phyloP scores from a whole-genome alignment of 2,888 invertebrate genomes.

The Cremastinae sp. region DNA sequence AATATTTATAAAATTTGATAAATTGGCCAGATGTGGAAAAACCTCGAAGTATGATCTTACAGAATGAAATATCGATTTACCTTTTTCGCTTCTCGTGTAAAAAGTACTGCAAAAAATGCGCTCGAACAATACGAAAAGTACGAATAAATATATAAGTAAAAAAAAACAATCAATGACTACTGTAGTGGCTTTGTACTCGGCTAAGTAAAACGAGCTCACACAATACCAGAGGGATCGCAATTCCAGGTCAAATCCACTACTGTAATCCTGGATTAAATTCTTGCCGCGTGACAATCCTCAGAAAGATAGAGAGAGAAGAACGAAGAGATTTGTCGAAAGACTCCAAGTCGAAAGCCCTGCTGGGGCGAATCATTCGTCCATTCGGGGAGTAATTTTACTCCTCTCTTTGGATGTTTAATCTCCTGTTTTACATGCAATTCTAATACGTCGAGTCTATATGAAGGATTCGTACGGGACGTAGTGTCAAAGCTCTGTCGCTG shows the following conservation, averaged over 20 bases:
- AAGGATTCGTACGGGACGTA: slow-evolving; percentile 26
- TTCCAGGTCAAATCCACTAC: slow-evolving; percentile 51
- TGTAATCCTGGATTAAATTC: slow-evolving; percentile 64
- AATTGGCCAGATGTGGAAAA: slow-evolving; percentile 32
- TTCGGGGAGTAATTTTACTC: slow-evolving; percentile 61
- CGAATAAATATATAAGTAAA: neutral
- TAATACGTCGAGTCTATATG: slow-evolving; percentile 48
- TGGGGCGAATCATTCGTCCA: slow-evolving; percentile 74
- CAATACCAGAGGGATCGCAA: slow-evolving; percentile 30
- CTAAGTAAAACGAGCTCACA: slow-evolving; percentile 35
- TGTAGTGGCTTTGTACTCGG: slow-evolving; percentile 38
- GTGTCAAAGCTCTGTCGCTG: slow-evolving; percentile 67
- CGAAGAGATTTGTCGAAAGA: slow-evolving; percentile 31
- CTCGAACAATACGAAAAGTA: too few relatives aligned
- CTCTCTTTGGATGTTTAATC: slow-evolving; percentile 67
- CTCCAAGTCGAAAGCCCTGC: slow-evolving; percentile 61
- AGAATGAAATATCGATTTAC: slow-evolving; percentile 45
- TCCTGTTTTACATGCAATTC: slow-evolving; percentile 76
- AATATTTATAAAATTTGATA: slow-evolving; percentile 41
- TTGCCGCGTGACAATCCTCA: slow-evolving; percentile 39
- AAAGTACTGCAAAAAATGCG: too few relatives aligned
- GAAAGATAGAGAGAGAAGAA: too few relatives aligned
- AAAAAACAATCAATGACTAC: slow-evolving; percentile 19
- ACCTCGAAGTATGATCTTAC: slow-evolving; percentile 13
- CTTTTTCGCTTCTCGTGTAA: neutral